Percentiles rank a stretch among this genome's conserved stretches.
phyloP scores from a whole-genome alignment of 2,888 invertebrate genomes.

The Cyclophora albipunctata region DNA sequence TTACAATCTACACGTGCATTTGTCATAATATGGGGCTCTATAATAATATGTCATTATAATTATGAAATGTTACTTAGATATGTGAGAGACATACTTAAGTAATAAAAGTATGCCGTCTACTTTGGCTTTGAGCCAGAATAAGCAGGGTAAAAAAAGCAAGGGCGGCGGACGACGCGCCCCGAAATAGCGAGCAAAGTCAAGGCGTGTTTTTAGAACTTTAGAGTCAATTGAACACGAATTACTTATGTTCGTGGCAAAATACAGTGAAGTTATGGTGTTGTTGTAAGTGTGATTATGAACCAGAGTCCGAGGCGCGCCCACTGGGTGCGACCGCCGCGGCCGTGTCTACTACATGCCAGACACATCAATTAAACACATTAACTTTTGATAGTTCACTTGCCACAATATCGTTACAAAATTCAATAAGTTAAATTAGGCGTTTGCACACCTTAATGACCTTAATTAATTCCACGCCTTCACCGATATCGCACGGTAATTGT shows the following conservation, averaged over 20 bases:
- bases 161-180: constrained; percentile 61
- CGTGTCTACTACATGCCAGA: constrained; percentile 2
- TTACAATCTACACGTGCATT: too few relatives aligned
- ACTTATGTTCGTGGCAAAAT: constrained; percentile 17
- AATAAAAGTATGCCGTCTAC: constrained; percentile 37
- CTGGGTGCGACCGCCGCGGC: constrained; percentile 27
- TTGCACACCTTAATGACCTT: constrained; percentile 16
- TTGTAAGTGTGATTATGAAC: too few relatives aligned
- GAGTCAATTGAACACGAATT: constrained; percentile 25
- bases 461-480: constrained; percentile 13
- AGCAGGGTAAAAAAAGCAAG: constrained; percentile 72
- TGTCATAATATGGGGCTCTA: too few relatives aligned
- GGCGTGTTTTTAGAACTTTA: constrained; percentile 50
- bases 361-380: constrained; percentile 5
- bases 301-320: constrained; percentile 27
- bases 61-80: constrained; percentile 28
- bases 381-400: constrained; percentile 1
- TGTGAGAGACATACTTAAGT: constrained; percentile 36
- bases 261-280: too few relatives aligned
- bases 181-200: constrained; percentile 73
- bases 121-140: constrained; percentile 64
- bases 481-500: constrained; percentile 9
- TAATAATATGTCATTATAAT: too few relatives aligned
- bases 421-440: constrained; percentile 3
- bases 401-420: constrained; percentile 2